Conservation (phyloP, 2,888 invertebrate species). For the Microctonus aethiopoides region DNA sequence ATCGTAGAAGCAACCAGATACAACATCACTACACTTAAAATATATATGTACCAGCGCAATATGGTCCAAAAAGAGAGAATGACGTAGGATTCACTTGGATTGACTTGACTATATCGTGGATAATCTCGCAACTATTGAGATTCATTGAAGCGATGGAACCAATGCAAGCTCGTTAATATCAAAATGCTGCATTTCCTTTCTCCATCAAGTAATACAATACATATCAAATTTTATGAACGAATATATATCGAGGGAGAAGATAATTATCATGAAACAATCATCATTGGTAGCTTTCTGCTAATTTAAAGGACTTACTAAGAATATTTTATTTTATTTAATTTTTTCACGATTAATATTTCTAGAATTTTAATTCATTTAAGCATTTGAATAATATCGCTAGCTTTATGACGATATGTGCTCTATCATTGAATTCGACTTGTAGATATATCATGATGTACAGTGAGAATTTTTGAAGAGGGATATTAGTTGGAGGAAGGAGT, state of each 20-base stretch:
- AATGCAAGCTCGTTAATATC: neutral
- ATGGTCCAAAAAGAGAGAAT: slow-evolving; percentile 7
- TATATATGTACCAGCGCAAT: neutral
- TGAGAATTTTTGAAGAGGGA: neutral
- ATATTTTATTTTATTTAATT: no score
- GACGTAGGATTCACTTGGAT: slow-evolving; percentile 27
- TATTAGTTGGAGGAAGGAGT: neutral
- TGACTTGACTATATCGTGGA: slow-evolving; percentile 33
- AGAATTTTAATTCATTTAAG: no score
- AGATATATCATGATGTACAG: neutral
- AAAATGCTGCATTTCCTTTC: neutral
- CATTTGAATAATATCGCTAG: no score
- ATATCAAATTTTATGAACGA: no score
- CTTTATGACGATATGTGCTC: no score
- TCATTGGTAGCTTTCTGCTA: no score
- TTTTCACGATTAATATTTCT: no score
- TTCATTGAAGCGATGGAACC: neutral
- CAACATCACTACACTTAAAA: slow-evolving; percentile 15
- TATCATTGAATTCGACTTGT: neutral
- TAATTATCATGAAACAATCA: no score
- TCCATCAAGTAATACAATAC: neutral
- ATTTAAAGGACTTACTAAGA: no score
- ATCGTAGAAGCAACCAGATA: slow-evolving; percentile 21
- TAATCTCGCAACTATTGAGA: slow-evolving; percentile 17
- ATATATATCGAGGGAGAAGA: no score